phyloP scores from a whole-genome alignment of 2,113 vertebrate genomes.

The Colius striatus region DNA sequence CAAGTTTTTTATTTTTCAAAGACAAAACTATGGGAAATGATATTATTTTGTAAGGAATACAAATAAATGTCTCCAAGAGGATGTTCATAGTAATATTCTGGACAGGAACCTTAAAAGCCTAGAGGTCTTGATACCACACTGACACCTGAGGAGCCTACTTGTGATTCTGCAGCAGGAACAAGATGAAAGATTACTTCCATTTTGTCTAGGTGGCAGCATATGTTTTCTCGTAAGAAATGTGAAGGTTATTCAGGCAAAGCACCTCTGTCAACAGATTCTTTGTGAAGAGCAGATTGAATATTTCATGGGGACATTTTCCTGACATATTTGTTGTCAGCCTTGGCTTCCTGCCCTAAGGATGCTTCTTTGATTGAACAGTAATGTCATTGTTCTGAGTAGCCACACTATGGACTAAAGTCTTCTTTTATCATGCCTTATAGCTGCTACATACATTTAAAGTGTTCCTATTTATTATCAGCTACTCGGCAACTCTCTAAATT shows the following conservation, averaged over 20 bases:
- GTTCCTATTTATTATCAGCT: background rate
- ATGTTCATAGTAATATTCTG: background rate
- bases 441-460: background rate
- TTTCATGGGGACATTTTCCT: conserved; percentile 63
- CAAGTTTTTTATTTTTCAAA: background rate
- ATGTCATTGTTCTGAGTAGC: conserved; percentile 42
- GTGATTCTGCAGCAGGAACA: conserved; percentile 23
- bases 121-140: background rate
- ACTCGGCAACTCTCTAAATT: background rate
- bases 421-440: background rate
- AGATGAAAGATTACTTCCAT: conserved; percentile 17
- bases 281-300: conserved; percentile 66
- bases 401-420: background rate
- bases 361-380: conserved; percentile 16
- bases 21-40: background rate
- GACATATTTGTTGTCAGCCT: conserved; percentile 50
- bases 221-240: conserved; percentile 54
- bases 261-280: conserved; percentile 59
- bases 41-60: background rate
- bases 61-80: background rate
- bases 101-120: background rate
- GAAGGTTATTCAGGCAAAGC: conserved; percentile 52
- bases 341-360: conserved; percentile 46
- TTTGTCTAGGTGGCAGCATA: conserved; percentile 20
- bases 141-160: conserved; percentile 26